Conservation (phyloP, 2,888 invertebrate genomes). For the Eudemis profundana region DNA sequence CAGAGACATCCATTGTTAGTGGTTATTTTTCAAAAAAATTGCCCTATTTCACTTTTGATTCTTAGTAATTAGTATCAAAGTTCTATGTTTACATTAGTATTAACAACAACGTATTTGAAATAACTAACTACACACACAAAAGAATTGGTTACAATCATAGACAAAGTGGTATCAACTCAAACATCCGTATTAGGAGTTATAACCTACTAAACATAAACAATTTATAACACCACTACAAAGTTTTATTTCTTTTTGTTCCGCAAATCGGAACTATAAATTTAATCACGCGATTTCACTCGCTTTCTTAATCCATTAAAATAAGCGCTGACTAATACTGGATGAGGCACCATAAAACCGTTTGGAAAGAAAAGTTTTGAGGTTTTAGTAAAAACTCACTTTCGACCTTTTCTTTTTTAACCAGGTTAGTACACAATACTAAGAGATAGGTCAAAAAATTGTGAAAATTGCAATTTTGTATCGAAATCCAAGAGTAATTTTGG, state of each 20-base stretch:
- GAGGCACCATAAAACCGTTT: conserved; percentile 10
- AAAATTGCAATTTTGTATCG: too few species aligned
- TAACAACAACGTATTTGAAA: too few species aligned
- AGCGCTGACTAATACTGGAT: conserved; percentile 36
- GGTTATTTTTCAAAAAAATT: too few species aligned
- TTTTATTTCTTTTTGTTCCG: conserved; percentile 39
- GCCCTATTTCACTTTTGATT: too few species aligned
- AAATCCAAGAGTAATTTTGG: too few species aligned
- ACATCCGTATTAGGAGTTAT: conserved; percentile 29
- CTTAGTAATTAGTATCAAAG: too few species aligned
- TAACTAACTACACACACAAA: too few species aligned
- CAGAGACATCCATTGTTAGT: too few species aligned
- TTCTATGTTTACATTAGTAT: too few species aligned
- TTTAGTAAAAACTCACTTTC: background rate
- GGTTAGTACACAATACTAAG: too few species aligned
- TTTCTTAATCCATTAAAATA: conserved; percentile 38
- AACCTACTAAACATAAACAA: conserved; percentile 29
- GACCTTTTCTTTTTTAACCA: too few species aligned
- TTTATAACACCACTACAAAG: conserved; percentile 31
- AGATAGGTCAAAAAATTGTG: too few species aligned
- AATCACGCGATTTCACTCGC: conserved; percentile 36
- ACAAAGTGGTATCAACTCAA: conserved; percentile 11
- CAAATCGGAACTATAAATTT: conserved; percentile 38
- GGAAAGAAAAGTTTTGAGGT: conserved; percentile 15
- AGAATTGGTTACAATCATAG: background rate